Base-by-base conservation (phyloP, 2,797 vertebrate species). In the Gymnocypris eckloni region DNA sequence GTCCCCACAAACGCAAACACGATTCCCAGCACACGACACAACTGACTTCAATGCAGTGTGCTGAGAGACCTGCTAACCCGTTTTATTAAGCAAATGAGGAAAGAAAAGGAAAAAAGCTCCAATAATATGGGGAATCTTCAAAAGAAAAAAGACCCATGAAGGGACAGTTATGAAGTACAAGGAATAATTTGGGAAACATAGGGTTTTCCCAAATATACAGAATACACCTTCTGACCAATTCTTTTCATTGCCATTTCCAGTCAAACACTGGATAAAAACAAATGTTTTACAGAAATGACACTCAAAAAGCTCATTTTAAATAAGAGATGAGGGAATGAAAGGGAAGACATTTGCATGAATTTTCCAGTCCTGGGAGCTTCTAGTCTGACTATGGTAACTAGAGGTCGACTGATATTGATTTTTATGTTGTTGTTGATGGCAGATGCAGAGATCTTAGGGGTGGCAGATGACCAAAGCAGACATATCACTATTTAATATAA, bases 1-100 rank as follows among this genome's bases (percentile, higher is more conserved):
- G 33, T 79, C 48, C 54, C 41, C 78, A 28, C 25, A 78, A 66
- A 76, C n/a, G 37, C 50, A 61, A 43, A 81, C 52, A 73, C 22
- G 75, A 54, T 43, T 69, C 71, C 67, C 43, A 54, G 33, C 37
- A 22, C 12, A 13, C 1, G 22, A 72, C 54, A 64, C 70, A 64
- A 37, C 13, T 1, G 11, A 16, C 39, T 75, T 48, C n/a, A 70
- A 43, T 43, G 22, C 22, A 54, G 9, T 39, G 8, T 52, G 22
- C 8, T 3, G 9, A 77, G 59, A 64, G 48, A 56, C 15, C 43
- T 13, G 33, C 20, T 18, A 18, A 75, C 48, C 0, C 1, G n/a
- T 43, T 54, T 54, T 39, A 67, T 39, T 54, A 22, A 9, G 20
- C 13, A 67, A 52, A 45, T 11, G 12, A 66, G 41, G 2, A 37